These are phyloP conservation scores for Athetis lepigone DNA, from an alignment of 2,888 invertebrate genomes.

Conservation along the genomic window DNA sequence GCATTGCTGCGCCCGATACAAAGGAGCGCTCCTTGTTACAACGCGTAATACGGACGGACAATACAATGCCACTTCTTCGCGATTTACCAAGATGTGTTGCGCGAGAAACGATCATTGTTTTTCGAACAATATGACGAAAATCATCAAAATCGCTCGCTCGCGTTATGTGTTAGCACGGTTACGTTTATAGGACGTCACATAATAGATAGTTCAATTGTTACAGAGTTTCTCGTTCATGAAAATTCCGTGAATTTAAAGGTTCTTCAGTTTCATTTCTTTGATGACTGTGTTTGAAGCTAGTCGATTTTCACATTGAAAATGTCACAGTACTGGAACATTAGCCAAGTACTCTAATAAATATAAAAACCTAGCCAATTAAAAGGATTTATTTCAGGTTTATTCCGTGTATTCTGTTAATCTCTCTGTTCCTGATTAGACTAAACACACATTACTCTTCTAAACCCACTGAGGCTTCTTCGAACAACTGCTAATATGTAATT, in stretches of 20 bases:
- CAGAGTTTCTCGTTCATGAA: neutral
- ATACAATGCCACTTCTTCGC: slow-evolving; percentile 65
- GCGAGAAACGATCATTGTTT: slow-evolving; percentile 50
- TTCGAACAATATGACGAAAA: slow-evolving; percentile 52
- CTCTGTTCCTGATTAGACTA: slow-evolving; percentile 21
- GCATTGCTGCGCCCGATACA: slow-evolving; percentile 75
- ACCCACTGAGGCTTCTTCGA: slow-evolving; percentile 34
- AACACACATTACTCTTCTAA: slow-evolving; percentile 19
- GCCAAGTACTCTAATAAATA: too few species aligned
- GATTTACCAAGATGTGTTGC: slow-evolving; percentile 61
- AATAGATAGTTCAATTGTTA: neutral
- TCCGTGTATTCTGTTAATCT: neutral
- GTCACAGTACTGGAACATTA: too few species aligned
- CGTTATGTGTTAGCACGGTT: slow-evolving; percentile 2
- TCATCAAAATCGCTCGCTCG: slow-evolving; percentile 35
- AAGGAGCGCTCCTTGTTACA: slow-evolving; percentile 75
- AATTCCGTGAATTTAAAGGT: too few species aligned
- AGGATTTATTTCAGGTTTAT: too few species aligned
- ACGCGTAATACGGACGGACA: slow-evolving; percentile 56
- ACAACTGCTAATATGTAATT: slow-evolving; percentile 39
- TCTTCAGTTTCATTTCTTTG: too few species aligned
- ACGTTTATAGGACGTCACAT: neutral
- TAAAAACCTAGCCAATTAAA: too few species aligned
- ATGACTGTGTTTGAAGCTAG: neutral
- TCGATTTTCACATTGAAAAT: neutral